A percentile compares a stretch with the other conserved stretches of the same genome.
Conservation (phyloP, 2,888 invertebrate genomes). For the Ceramica pisi region DNA sequence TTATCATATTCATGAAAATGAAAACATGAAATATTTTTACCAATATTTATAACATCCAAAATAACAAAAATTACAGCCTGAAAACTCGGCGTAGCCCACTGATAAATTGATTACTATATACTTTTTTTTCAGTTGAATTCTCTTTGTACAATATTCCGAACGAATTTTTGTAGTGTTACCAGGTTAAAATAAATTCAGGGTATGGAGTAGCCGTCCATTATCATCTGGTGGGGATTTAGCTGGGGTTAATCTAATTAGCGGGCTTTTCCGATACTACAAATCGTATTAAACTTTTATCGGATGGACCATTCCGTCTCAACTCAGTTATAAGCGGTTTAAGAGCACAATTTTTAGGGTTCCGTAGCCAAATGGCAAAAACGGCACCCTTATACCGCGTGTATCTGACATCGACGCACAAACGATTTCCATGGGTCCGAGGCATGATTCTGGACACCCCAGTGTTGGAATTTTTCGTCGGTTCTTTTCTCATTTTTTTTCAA, state of each 20-base stretch:
- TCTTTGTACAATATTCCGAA: background rate
- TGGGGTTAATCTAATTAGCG: background rate
- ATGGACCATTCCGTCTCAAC: no score
- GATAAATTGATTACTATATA: background rate
- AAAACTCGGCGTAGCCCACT: background rate
- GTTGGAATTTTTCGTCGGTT: no score
- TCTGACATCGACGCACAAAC: no score
- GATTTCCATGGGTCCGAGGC: no score
- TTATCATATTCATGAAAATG: no score
- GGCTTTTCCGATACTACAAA: background rate
- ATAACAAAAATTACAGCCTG: no score
- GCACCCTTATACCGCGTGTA: no score
- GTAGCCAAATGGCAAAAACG: no score
- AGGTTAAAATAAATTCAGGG: background rate
- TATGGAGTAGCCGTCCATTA: background rate
- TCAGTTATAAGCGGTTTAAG: background rate
- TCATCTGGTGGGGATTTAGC: background rate
- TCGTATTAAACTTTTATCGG: background rate
- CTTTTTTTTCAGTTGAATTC: background rate
- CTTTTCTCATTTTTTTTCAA: no score
- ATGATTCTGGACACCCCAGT: no score
- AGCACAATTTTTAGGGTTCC: background rate
- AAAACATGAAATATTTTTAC: no score
- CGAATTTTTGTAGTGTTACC: background rate
- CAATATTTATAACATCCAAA: no score